A percentile compares a stretch with the other conserved stretches of the same genome.
Evolutionary conservation across 2,113 vertebrate species (phyloP).

Genomic region (Stigmatopora argus): DNA sequence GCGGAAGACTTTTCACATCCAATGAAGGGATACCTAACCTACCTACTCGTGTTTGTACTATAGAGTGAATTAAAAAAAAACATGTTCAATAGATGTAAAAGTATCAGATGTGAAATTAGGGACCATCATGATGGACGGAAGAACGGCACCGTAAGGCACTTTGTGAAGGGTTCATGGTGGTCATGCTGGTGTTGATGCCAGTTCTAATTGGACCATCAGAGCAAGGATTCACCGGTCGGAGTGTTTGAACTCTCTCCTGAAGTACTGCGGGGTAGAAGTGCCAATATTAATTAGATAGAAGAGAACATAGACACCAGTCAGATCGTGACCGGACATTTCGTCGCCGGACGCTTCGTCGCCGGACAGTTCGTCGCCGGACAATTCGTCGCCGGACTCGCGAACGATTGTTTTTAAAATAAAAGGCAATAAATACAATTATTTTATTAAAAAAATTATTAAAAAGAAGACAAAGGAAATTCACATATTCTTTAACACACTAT

Average conservation of each 20-base stretch:
- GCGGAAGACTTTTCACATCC: neutral
- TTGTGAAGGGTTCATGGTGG: slow-evolving; percentile 1
- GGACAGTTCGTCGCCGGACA: no score
- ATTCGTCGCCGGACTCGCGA: no score
- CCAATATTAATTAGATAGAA: neutral
- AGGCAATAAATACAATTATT: no score
- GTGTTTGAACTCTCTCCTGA: slow-evolving; percentile 80
- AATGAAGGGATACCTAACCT: neutral
- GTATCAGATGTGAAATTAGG: neutral
- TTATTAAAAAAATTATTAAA: no score
- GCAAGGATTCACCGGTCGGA: slow-evolving; percentile 91
- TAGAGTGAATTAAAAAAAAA: neutral
- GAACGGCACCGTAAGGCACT: slow-evolving; percentile 28
- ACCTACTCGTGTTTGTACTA: neutral
- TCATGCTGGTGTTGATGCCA: slow-evolving; percentile 16
- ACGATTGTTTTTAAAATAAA: no score
- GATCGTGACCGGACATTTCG: no score
- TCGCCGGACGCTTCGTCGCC: no score
- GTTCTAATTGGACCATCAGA: slow-evolving; percentile 62
- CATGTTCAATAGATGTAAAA: neutral
- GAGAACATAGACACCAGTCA: no score
- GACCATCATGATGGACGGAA: neutral
- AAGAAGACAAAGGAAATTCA: no score
- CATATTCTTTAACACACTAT: no score
- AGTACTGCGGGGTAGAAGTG: slow-evolving; percentile 61